Evolutionary conservation across 1,140 invertebrate species (phyloP).

Genomic region (Diorhabda sublineata): DNA sequence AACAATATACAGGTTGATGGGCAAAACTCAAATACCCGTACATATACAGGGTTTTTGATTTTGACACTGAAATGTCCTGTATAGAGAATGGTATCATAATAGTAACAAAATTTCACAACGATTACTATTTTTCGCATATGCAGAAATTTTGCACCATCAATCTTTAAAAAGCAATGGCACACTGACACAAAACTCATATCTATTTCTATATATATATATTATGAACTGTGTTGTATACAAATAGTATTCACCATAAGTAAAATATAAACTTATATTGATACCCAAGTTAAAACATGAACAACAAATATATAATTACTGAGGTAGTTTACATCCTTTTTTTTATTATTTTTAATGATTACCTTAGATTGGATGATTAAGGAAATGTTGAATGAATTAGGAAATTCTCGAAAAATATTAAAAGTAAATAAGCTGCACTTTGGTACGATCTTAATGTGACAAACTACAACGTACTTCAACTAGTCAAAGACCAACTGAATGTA

Average conservation of each 20-base stretch:
- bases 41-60: background rate
- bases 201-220: conserved; percentile 30
- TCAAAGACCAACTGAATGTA: too few relatives aligned
- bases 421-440: background rate
- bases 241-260: conserved; percentile 45
- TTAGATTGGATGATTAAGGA: conserved; percentile 43
- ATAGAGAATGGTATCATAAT: background rate
- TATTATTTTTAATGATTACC: conserved; percentile 20
- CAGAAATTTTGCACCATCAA: background rate
- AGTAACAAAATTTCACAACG: conserved; percentile 1
- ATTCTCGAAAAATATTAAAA: background rate
- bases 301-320: conserved; percentile 50
- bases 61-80: background rate
- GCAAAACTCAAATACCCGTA: background rate
- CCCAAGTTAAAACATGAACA: conserved; percentile 47
- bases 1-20: conserved; percentile 8
- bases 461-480: too few relatives aligned
- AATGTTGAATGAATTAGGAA: background rate
- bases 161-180: conserved; percentile 43
- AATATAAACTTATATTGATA: conserved; percentile 43
- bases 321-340: conserved; percentile 43
- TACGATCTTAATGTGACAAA: too few relatives aligned
- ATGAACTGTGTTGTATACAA: conserved; percentile 38
- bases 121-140: background rate
- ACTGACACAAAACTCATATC: conserved; percentile 43